A percentile compares a stretch with the other conserved stretches of the same genome.
These are phyloP conservation scores for Steinernema scapterisci DNA, from an alignment of 2,888 invertebrate species.

Conservation along the genomic window DNA sequence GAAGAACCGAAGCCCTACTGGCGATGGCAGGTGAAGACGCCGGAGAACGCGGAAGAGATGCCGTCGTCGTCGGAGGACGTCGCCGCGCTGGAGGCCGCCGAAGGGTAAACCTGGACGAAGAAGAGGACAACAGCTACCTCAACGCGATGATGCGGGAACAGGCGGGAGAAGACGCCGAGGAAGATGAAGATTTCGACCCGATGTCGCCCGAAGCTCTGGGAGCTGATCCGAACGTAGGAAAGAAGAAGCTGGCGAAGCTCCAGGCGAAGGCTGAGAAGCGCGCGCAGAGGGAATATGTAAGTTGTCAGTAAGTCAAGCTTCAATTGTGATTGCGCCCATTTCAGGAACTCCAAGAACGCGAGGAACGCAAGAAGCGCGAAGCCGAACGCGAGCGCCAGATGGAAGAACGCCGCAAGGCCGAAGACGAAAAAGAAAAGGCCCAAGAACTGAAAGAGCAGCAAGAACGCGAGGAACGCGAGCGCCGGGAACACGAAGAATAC, in stretches of 20 bases:
- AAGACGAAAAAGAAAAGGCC: constrained; percentile 58
- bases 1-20: constrained; percentile 42
- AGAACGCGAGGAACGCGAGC: constrained; percentile 63
- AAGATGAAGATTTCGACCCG: constrained; percentile 31
- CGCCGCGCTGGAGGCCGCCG: constrained; percentile 44
- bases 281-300: constrained; percentile 58
- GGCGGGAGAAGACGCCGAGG: constrained; percentile 35
- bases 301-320: neutral
- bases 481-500: constrained; percentile 65
- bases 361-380: constrained; percentile 61
- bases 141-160: constrained; percentile 46
- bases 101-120: constrained; percentile 48
- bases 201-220: constrained; percentile 1
- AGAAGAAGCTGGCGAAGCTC: constrained; percentile 65
- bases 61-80: constrained; percentile 51
- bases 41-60: neutral
- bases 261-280: constrained; percentile 65
- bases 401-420: constrained; percentile 54
- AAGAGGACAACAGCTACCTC: constrained; percentile 46
- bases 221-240: constrained; percentile 57
- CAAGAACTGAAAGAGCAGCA: constrained; percentile 51
- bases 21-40: constrained; percentile 49
- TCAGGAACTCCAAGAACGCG: constrained; percentile 61
- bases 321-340: neutral
- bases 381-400: constrained; percentile 55